Evolutionary conservation across 1,140 invertebrate genomes (phyloP), one percentile per base, ranked within the genome.

Genomic region (Penaeus indicus): DNA sequence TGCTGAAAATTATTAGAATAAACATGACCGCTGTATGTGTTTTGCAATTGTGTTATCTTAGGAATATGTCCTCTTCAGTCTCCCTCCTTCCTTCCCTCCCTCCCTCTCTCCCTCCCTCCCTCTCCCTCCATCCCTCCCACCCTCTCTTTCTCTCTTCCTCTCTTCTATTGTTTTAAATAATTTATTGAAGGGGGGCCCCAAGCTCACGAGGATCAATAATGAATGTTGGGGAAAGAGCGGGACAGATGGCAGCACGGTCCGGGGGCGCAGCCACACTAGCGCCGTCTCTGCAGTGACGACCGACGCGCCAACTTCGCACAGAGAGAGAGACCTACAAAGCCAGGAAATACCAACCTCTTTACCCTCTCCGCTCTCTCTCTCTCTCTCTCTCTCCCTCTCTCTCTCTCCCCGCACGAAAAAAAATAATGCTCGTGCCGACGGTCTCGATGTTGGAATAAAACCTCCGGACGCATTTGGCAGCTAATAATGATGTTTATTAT

Each of bases 251-350:
- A 88, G 86, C 86, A 88, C 60, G 27, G 47, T 72, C 60, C 86
- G 75, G 81, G 60, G 67, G 77, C 69, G 72, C 86, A 78, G 61
- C 72, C 54, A 82, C 86, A 81, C 86, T 77, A 88, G 86, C 86
- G 86, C 86, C 81, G 61, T 84, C 86, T 84, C 86, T 88, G 86
- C 86, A 88, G 86, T 88, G 86, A 88, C 86, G 86, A 88, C 81
- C 21, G 61, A 78, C 86, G 47, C 86, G 84, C 86, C 60, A 88
- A 88, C 86, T 54, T 87, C n/a, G 61, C 86, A 69, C 4, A 42
- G 38, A 42, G 38, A 42, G 38, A 42, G 38, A 42, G 19, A 11
- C 64, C 61, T 38, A 81, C 86, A 72, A 81, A 60, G 81, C 72
- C 69, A 80, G 38, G 54, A 1, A 54, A 13, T 13, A 54, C 54